phyloP scores from a whole-genome alignment of 2,888 invertebrate species.

The Dryobotodes eremita region DNA sequence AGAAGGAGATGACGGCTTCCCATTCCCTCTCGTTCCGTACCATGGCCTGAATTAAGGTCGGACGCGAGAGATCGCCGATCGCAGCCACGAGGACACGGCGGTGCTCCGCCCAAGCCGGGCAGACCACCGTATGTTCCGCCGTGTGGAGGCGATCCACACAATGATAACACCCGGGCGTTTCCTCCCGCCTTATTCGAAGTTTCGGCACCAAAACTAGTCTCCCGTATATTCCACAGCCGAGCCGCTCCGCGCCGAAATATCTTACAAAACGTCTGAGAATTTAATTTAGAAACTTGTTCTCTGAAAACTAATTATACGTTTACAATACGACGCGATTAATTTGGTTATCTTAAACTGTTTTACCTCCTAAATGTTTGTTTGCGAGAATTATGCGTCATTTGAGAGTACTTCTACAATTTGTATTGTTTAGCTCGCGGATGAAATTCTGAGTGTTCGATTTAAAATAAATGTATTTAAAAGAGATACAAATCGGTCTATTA shows the following conservation, averaged over 20 bases:
- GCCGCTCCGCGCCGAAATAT: slow-evolving; percentile 45
- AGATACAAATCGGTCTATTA: slow-evolving; percentile 8
- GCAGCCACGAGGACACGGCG: no score
- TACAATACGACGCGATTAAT: slow-evolving; percentile 65
- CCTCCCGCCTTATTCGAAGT: no score
- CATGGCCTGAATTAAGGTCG: no score
- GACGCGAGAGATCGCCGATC: no score
- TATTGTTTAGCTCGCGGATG: slow-evolving; percentile 44
- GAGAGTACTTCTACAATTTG: slow-evolving; percentile 55
- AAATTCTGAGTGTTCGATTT: slow-evolving; percentile 34
- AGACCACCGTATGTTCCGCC: no score
- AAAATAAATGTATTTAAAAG: slow-evolving; percentile 30
- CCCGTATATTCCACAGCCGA: slow-evolving; percentile 33
- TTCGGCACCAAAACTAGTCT: neutral
- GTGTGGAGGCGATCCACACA: no score
- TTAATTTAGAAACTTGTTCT: slow-evolving; percentile 68
- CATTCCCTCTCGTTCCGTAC: no score
- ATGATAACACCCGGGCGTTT: no score
- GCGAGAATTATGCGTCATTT: slow-evolving; percentile 54
- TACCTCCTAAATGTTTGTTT: slow-evolving; percentile 58
- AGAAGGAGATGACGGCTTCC: no score
- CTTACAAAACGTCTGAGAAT: slow-evolving; percentile 59
- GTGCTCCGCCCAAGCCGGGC: no score
- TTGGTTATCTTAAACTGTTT: slow-evolving; percentile 65
- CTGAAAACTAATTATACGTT: slow-evolving; percentile 66